These are phyloP conservation scores for Engystomops pustulosus DNA, from an alignment of 2,113 vertebrate genomes.

Conservation along the genomic window DNA sequence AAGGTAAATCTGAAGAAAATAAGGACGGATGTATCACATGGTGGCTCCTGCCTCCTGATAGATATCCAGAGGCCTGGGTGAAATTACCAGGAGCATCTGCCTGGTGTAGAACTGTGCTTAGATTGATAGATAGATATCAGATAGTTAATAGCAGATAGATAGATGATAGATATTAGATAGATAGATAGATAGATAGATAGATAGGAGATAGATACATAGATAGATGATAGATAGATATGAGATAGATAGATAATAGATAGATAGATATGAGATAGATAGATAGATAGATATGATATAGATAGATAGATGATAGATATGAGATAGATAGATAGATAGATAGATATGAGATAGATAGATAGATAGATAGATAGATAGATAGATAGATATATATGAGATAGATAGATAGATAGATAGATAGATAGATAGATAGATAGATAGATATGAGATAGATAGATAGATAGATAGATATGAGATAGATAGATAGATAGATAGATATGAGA, in stretches of 20 bases:
- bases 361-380: not conserved
- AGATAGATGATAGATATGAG: not conserved
- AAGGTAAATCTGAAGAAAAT: not conserved
- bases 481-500: not conserved
- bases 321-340: constrained; percentile 15
- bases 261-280: not conserved
- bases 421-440: not conserved
- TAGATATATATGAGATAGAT: not conserved
- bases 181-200: not conserved
- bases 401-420: too few relatives aligned
- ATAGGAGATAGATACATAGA: not conserved
- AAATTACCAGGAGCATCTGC: too few relatives aligned
- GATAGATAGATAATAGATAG: not conserved
- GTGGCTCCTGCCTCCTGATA: too few relatives aligned
- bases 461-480: not conserved
- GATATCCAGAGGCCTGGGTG: too few relatives aligned
- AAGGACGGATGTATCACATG: too few relatives aligned
- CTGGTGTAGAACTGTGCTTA: too few relatives aligned
- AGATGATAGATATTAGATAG: not conserved
- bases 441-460: not conserved
- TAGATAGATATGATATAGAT: not conserved
- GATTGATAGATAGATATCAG: not conserved
- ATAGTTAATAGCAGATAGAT: not conserved
- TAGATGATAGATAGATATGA: not conserved
- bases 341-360: not conserved